A percentile compares a stretch with the other conserved stretches of the same genome.
These are phyloP conservation scores for Herpailurus yagouaroundi DNA, from an alignment of 2,113 vertebrate species.

Conservation along the genomic window DNA sequence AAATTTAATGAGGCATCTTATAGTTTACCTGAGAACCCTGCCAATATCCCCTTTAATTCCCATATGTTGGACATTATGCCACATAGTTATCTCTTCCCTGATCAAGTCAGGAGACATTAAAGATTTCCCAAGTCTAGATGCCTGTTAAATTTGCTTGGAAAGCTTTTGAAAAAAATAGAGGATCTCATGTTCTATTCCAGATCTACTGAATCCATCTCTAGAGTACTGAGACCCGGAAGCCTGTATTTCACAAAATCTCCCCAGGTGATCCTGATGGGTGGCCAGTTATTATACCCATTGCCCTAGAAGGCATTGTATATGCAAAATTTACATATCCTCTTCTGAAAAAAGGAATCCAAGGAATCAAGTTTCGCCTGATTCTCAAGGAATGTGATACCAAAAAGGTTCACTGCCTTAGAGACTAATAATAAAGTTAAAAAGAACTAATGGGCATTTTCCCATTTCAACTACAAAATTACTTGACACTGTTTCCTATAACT, in stretches of 20 bases:
- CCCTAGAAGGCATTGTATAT: neutral
- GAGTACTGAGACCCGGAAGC: neutral
- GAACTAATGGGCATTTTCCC: neutral
- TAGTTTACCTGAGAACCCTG: constrained; percentile 12
- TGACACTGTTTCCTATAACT: neutral
- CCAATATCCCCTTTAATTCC: neutral
- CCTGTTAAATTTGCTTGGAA: neutral
- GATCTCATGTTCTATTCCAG: neutral
- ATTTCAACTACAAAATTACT: constrained; percentile 9
- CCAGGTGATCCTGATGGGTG: neutral
- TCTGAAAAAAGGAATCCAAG: neutral
- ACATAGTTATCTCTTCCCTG: neutral
- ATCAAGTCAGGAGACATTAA: neutral
- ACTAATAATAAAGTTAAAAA: constrained; percentile 2
- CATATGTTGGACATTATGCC: neutral
- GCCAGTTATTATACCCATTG: neutral
- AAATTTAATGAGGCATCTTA: neutral
- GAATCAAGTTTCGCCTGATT: neutral
- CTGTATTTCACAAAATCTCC: neutral
- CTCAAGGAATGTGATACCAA: neutral
- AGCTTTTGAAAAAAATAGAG: neutral
- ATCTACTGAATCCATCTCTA: neutral
- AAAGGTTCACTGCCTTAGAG: neutral
- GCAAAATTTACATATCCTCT: neutral
- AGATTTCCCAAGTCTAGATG: neutral